Evolutionary conservation across 2,797 vertebrate genomes (phyloP).

Genomic region (Rhynchonycteris naso): DNA sequence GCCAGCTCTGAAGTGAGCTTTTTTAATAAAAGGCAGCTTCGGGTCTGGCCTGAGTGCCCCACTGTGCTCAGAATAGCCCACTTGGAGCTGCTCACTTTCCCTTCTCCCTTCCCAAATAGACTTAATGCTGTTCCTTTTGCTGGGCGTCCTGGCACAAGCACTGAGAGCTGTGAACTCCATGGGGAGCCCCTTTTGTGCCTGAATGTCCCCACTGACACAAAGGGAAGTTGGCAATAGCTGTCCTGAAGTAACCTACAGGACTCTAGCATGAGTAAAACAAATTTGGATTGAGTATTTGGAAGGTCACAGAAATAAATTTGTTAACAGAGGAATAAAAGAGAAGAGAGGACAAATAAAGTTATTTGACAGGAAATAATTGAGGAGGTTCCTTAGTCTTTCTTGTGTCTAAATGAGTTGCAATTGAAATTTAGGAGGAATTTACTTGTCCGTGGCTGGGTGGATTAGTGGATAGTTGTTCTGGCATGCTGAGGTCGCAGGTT

Average conservation of each 20-base stretch:
- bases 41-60: constrained; percentile 55
- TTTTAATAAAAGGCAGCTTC: constrained; percentile 29
- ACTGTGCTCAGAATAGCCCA: neutral
- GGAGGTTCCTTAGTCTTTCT: neutral
- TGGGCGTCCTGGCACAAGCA: neutral
- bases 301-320: constrained; percentile 24
- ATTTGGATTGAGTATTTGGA: neutral
- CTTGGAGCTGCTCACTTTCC: constrained; percentile 49
- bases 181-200: neutral
- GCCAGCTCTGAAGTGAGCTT: constrained; percentile 40
- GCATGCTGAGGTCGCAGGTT: too few species aligned
- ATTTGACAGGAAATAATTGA: neutral
- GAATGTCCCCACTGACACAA: neutral
- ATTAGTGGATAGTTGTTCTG: too few species aligned
- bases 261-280: neutral
- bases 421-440: constrained; percentile 26
- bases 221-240: neutral
- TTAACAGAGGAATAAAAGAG: constrained; percentile 15
- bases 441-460: too few species aligned
- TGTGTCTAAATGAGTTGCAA: neutral
- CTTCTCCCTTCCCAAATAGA: constrained; percentile 65
- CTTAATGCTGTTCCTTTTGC: constrained; percentile 37
- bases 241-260: neutral
- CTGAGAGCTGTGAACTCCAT: neutral
- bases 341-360: neutral